Evolutionary conservation across 2,888 invertebrate species (phyloP).

Genomic region (Rhorus exstirpatorius): DNA sequence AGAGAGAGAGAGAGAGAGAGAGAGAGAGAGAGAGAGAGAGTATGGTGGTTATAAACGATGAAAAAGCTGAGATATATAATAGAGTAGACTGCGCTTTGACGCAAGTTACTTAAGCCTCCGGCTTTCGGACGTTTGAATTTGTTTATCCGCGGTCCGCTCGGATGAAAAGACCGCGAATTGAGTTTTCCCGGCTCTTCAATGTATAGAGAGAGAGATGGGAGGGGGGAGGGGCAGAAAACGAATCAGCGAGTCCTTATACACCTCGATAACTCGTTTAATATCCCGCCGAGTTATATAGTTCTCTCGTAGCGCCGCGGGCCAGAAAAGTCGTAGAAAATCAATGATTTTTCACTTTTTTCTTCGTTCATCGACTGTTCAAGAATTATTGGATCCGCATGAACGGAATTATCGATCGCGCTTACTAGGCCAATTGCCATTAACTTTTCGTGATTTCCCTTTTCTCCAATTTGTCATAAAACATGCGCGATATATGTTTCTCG

Average conservation of each 20-base stretch:
- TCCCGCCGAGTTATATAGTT: constrained; percentile 51
- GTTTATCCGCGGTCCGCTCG: constrained; percentile 58
- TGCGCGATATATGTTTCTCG: no score
- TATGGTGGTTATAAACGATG: constrained; percentile 20
- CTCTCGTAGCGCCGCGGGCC: background rate
- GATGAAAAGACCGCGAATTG: constrained; percentile 55
- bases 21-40: background rate
- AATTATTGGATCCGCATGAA: constrained; percentile 16
- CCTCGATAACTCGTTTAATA: constrained; percentile 73
- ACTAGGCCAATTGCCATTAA: background rate
- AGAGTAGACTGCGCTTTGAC: constrained; percentile 53
- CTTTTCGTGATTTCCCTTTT: background rate
- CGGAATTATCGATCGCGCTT: constrained; percentile 1
- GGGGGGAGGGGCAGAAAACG: constrained; percentile 23
- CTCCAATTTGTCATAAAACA: no score
- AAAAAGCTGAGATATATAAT: constrained; percentile 9
- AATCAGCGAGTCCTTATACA: constrained; percentile 64
- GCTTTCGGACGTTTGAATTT: constrained; percentile 60
- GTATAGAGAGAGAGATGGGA: background rate
- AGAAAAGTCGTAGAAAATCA: constrained; percentile 13
- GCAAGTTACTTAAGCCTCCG: constrained; percentile 54
- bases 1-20: background rate
- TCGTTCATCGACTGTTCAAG: background rate
- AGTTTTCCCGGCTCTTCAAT: constrained; percentile 46
- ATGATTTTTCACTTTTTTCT: constrained; percentile 4